Evolutionary conservation across 2,888 invertebrate species (phyloP).

Genomic region (Cheilosia grossa): DNA sequence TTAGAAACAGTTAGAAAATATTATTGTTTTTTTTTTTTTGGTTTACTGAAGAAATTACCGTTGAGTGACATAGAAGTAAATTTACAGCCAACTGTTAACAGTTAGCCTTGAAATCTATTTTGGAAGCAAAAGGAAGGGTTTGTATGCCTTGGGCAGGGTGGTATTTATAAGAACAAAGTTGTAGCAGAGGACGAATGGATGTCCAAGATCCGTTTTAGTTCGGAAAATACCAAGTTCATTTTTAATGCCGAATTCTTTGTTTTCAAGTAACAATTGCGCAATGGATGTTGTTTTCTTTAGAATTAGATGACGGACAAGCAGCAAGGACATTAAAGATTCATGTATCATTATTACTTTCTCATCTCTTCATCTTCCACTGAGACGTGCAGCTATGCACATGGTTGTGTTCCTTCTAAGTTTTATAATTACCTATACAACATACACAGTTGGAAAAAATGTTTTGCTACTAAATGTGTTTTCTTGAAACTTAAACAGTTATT

Average conservation of each 20-base stretch:
- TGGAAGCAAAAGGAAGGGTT: conserved; percentile 45
- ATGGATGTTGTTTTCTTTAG: no score
- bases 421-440: background rate
- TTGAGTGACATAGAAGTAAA: conserved; percentile 20
- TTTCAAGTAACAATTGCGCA: no score
- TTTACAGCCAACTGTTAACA: background rate
- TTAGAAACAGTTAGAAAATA: conserved; percentile 31
- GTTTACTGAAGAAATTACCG: conserved; percentile 7
- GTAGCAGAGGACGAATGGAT: no score
- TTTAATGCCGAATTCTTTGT: no score
- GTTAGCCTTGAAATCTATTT: conserved; percentile 5
- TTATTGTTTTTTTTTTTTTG: background rate
- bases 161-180: background rate
- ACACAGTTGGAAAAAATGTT: conserved; percentile 15
- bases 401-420: background rate
- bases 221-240: no score
- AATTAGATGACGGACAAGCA: no score
- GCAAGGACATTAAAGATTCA: no score
- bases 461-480: background rate
- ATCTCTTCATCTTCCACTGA: background rate
- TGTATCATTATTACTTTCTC: no score
- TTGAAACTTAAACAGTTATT: no score
- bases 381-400: background rate
- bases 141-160: conserved; percentile 21
- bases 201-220: no score